Conservation (phyloP, 2,888 invertebrate species). For the Lagria hirta region DNA sequence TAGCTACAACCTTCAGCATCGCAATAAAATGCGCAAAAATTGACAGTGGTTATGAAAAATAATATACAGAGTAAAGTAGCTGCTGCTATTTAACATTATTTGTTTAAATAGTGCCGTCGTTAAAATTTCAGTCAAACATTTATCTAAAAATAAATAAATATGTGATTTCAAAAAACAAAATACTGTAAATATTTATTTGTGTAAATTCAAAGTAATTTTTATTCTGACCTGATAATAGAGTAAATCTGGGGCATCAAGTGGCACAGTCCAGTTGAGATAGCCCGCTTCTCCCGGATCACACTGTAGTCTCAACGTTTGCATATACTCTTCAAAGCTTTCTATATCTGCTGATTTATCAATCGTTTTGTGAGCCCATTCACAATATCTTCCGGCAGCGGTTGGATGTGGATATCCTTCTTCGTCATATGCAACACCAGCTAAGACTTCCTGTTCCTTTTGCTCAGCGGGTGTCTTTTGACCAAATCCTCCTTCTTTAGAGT, state of each 20-base stretch:
- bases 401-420: conserved; percentile 77
- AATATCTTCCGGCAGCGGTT: conserved; percentile 81
- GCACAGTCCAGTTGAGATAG: conserved; percentile 82
- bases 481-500: conserved; percentile 82
- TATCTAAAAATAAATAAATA: too few relatives aligned
- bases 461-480: conserved; percentile 75
- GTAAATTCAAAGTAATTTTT: neutral
- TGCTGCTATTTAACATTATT: too few relatives aligned
- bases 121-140: too few relatives aligned
- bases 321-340: conserved; percentile 76
- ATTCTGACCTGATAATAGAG: conserved; percentile 84
- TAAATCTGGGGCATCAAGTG: conserved; percentile 77
- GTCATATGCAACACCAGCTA: conserved; percentile 79
- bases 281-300: conserved; percentile 79
- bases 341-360: conserved; percentile 71
- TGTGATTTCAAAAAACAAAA: neutral
- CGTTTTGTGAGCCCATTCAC: conserved; percentile 83
- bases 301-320: conserved; percentile 71
- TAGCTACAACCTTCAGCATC: too few relatives aligned
- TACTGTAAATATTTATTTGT: neutral
- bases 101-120: too few relatives aligned
- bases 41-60: too few relatives aligned
- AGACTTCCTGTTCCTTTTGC: conserved; percentile 65
- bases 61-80: too few relatives aligned
- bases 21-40: too few relatives aligned